Evolutionary conservation across 2,797 vertebrate species (phyloP), one percentile per base, ranked within the genome.

Genomic region (Rhinatrema bivittatum): DNA sequence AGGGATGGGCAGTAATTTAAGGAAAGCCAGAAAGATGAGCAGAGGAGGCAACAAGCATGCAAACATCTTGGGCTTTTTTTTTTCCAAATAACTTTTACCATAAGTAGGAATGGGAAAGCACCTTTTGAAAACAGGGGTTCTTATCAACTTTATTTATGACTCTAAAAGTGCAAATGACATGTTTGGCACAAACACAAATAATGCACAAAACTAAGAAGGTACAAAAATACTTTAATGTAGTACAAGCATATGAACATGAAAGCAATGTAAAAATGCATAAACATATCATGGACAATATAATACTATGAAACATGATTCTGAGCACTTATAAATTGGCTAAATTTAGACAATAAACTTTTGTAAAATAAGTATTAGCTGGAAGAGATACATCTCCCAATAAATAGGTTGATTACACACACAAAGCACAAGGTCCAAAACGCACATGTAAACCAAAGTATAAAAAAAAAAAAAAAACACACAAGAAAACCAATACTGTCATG

Each of bases 211-310:
- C n/a, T 56, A 54, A 70, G 53, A 68, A 43, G 47, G 46, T 61
- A 79, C 43, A 78, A 80, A 79, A 63, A 43, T 65, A 60, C 55
- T 85, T 86, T 85, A 83, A 84, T 82, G 59, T 63, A 52, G 64
- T 51, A 65, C 59, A 60, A 73, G 74, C 36, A 46, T 16, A 17
- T 42, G 61, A 57, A 64, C 54, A 58, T 22, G 34, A 42, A 59
- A 65, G 47, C 20, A 51, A 72, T 28, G 41, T 41, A 34, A 72
- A 53, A 51, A 20, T 50, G 55, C 59, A 39, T 22, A 39, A 62
- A 59, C 60, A 31, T 49, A 53, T 38, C 36, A 49, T 7, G 27
- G 47, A 51, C 39, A 36, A 25, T 39, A 58, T 36, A 61, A 58
- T 44, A 59, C 49, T 39, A 49, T 60, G n/a, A 46, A 58, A 60